phyloP scores from a whole-genome alignment of 2,797 vertebrate species.

The Malurus leucopterus region DNA sequence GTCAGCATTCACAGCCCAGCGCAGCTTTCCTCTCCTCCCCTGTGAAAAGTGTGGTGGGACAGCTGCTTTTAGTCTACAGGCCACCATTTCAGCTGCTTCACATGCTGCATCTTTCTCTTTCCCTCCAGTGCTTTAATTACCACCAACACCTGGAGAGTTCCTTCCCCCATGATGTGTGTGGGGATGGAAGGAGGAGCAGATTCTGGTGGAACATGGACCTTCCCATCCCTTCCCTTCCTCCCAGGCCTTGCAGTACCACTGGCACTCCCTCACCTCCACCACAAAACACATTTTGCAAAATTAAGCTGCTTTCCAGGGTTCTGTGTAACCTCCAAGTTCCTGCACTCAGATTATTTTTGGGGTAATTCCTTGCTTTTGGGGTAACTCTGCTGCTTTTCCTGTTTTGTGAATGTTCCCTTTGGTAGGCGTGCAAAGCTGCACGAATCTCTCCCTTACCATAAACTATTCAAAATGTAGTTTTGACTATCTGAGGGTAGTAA shows the following conservation, averaged over 20 bases:
- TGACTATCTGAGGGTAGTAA: neutral
- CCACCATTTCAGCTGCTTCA: neutral
- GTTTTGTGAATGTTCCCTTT: neutral
- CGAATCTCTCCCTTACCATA: neutral
- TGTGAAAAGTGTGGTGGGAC: fast-evolving
- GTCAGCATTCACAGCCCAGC: neutral
- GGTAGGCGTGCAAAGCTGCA: fast-evolving
- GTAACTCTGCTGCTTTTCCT: neutral
- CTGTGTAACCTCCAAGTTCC: no score
- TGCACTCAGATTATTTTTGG: neutral
- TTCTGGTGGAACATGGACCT: neutral
- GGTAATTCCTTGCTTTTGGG: neutral
- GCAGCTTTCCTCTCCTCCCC: neutral
- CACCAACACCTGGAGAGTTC: neutral
- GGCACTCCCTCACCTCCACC: neutral
- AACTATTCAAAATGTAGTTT: neutral
- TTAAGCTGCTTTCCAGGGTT: neutral
- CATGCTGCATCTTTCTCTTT: neutral
- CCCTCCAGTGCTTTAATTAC: neutral
- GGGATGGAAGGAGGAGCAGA: neutral
- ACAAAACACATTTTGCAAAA: neutral
- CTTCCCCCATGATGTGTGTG: fast-evolving
- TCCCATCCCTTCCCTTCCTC: fast-evolving
- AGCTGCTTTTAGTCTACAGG: neutral
- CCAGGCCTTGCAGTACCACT: neutral